Evolutionary conservation across 35 echinoderm and acorn worm genomes (phyloP).

Genomic region (Heliocidaris tuberculata): DNA sequence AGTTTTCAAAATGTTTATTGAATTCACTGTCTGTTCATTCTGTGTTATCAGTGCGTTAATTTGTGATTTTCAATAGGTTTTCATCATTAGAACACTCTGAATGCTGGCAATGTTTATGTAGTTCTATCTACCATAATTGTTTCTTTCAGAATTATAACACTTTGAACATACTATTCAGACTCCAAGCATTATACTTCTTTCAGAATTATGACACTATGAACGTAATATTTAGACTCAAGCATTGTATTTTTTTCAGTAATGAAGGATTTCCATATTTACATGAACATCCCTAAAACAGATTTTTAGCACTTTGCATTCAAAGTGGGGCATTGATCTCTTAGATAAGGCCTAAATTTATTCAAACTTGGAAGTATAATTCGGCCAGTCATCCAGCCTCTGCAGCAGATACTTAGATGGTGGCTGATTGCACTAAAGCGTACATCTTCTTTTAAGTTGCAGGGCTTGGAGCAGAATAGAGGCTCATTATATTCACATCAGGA

Average conservation of each 20-base stretch:
- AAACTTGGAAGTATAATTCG: neutral
- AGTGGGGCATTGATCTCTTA: neutral
- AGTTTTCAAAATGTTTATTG: neutral
- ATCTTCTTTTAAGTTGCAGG: neutral
- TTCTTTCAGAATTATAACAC: no score
- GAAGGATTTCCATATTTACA: no score
- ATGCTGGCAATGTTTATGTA: no score
- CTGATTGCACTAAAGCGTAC: neutral
- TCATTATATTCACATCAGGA: constrained; percentile 41
- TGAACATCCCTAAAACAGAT: no score
- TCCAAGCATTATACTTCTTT: no score
- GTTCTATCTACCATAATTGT: no score
- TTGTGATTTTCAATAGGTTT: no score
- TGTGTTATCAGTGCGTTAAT: neutral
- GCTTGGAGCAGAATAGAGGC: constrained; percentile 25
- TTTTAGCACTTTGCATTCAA: neutral
- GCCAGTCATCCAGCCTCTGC: neutral
- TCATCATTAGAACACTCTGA: no score
- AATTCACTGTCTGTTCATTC: neutral
- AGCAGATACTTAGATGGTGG: neutral
- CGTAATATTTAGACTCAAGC: no score
- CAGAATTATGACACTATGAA: no score
- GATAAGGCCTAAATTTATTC: neutral
- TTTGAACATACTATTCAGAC: no score
- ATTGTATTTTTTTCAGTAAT: no score